These are phyloP conservation scores for Toxotes chatareus DNA, from an alignment of 2,113 vertebrate genomes.

Conservation along the genomic window DNA sequence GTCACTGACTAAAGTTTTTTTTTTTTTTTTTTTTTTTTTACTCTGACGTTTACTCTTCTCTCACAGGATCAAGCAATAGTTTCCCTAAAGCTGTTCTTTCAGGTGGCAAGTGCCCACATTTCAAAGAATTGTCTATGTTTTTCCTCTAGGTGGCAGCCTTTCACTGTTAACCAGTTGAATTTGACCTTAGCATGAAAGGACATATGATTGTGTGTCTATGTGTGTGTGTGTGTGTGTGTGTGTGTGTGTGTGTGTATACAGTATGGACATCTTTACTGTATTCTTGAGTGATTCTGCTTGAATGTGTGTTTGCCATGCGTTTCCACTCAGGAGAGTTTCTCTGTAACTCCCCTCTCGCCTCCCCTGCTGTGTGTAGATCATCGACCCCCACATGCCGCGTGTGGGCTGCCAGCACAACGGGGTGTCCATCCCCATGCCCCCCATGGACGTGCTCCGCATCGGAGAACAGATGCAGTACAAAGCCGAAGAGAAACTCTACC, in stretches of 20 bases:
- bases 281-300: slow-evolving; percentile 1
- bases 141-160: slow-evolving; percentile 74
- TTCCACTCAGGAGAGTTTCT: slow-evolving; percentile 7
- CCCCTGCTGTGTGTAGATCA: slow-evolving; percentile 84
- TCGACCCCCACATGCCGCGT: slow-evolving; percentile 98
- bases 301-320: not conserved
- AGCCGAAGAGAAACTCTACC: slow-evolving; percentile 93
- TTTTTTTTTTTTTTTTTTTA: slow-evolving; percentile 30
- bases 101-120: not conserved
- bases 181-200: slow-evolving; percentile 52
- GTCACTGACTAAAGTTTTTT: slow-evolving; percentile 21
- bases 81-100: not conserved
- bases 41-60: not conserved
- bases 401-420: slow-evolving; percentile 97
- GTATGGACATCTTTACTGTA: not conserved
- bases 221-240: slow-evolving; percentile 9
- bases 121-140: not conserved
- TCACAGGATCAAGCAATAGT: not conserved
- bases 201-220: slow-evolving; percentile 14
- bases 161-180: slow-evolving; percentile 28
- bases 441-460: slow-evolving; percentile 93
- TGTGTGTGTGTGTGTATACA: slow-evolving; percentile 1
- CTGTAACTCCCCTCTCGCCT: not conserved
- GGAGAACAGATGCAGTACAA: slow-evolving; percentile 99
- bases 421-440: slow-evolving; percentile 95